phyloP scores from a whole-genome alignment of 2,888 invertebrate genomes.

The Panorpa germanica region DNA sequence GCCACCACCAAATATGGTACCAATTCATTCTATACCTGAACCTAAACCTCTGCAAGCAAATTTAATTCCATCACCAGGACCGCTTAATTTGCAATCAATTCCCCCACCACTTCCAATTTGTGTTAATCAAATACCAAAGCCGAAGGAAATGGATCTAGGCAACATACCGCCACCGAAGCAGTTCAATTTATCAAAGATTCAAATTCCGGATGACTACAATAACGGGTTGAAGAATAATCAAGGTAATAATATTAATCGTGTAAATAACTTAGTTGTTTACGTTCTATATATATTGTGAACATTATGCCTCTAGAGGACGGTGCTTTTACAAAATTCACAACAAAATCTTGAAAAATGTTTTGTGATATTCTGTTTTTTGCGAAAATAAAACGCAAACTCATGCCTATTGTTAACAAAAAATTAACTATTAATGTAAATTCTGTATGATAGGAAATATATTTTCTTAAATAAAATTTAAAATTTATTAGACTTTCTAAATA shows the following conservation, averaged over 20 bases:
- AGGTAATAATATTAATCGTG: no score
- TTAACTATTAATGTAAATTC: no score
- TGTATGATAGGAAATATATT: no score
- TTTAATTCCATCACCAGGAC: slow-evolving; percentile 30
- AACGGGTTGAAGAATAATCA: no score
- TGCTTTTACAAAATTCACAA: neutral
- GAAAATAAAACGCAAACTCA: no score
- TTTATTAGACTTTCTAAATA: no score
- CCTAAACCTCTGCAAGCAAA: slow-evolving; percentile 20
- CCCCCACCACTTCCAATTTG: slow-evolving; percentile 39
- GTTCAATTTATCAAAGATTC: slow-evolving; percentile 15
- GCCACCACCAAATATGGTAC: slow-evolving; percentile 18
- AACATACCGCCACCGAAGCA: slow-evolving; percentile 32
- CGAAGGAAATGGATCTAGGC: slow-evolving; percentile 36
- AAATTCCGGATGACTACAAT: slow-evolving; percentile 15
- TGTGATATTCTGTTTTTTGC: no score
- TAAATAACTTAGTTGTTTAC: neutral
- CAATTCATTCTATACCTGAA: slow-evolving; percentile 16
- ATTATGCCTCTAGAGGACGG: neutral
- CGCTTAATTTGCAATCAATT: slow-evolving; percentile 39
- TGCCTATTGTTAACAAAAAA: no score
- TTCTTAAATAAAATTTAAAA: no score
- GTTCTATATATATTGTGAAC: neutral
- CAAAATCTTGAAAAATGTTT: neutral
- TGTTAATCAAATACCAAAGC: slow-evolving; percentile 37